A percentile compares a stretch with the other conserved stretches of the same genome.
These are phyloP conservation scores for Tenthredo amoena DNA, from an alignment of 2,888 invertebrate genomes.

Conservation along the genomic window DNA sequence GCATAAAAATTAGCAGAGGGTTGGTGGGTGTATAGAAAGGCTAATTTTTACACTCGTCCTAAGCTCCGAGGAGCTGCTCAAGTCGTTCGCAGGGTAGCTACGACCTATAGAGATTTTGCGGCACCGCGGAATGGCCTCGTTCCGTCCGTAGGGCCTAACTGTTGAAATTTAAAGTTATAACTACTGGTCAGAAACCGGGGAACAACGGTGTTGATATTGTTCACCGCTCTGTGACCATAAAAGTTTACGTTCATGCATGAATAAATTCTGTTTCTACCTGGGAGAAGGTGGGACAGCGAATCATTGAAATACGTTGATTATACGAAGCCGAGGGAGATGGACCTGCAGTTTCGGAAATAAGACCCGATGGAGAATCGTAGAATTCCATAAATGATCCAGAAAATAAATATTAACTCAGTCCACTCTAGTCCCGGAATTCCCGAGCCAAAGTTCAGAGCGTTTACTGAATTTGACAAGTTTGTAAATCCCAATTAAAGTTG, in stretches of 20 bases:
- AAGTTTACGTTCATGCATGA: not conserved
- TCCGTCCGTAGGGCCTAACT: not conserved
- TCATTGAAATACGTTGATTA: not conserved
- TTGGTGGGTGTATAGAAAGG: not conserved
- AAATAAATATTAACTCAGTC: no score
- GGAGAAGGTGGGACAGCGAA: not conserved
- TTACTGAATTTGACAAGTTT: no score
- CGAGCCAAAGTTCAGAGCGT: no score
- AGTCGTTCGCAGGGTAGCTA: not conserved
- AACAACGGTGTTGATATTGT: not conserved
- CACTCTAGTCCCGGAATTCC: no score
- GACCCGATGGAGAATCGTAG: no score
- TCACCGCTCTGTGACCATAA: conserved; percentile 5
- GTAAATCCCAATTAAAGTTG: no score
- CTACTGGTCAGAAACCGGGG: not conserved
- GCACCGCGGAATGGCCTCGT: not conserved
- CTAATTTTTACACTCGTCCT: not conserved
- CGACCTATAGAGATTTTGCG: not conserved
- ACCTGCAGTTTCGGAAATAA: no score
- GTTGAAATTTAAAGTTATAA: conserved; percentile 39
- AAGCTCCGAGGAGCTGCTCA: not conserved
- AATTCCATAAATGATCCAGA: no score
- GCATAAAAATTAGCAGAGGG: not conserved
- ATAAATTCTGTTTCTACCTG: not conserved
- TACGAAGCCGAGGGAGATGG: no score